Base-by-base conservation (phyloP, 2,113 vertebrate genomes). In the Miniopterus natalensis region DNA sequence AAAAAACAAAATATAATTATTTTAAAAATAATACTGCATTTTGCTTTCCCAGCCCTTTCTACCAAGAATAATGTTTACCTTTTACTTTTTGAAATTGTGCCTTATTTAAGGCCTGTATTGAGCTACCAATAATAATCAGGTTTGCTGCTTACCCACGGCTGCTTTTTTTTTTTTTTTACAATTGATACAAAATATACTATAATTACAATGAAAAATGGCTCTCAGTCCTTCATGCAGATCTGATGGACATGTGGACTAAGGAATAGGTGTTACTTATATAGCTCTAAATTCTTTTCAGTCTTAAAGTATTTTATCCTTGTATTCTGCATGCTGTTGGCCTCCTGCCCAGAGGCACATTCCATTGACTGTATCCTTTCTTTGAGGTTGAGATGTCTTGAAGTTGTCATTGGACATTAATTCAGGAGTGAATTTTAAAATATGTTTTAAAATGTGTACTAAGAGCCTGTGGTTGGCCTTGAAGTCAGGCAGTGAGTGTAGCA, bases 31-130 rank as follows among this genome's bases (percentile, higher is more conserved):
- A 92, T 66, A 21, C 15, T 74, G 1, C 53, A 1, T 74, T 88
- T 93, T 73, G 36, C 45, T 65, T 86, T 12, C 53, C 18, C 3
- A 40, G 6, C 12, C 45, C 14, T 71, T 40, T 57, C 53, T 66
- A 61, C 7, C 23, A 88, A 59, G 14, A 75, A 15, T 63, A 84
- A 18, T 27, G 7, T 83, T 87, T 68, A 47, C 77, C 36, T 70
- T 88, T 81, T 27, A 49, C 36, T 47, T 65, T 96, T 93, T 88
- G 36, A 93, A 75, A 57, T 77, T 27, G 12, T 53, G 3, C 6
- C 14, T 81, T 51, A 23, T 55, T 74, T 95, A 18, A 57, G 14
- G 29, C n/a, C 20, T 21, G 17, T 87, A 1, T 31, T 65, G 40
- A 81, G 3, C 68, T 23, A n/a, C 49, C 27, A 47, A 9, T 45